Percentiles rank a stretch among this genome's conserved stretches.
phyloP scores from a whole-genome alignment of 2,888 invertebrate genomes.

The Pocota personata region DNA sequence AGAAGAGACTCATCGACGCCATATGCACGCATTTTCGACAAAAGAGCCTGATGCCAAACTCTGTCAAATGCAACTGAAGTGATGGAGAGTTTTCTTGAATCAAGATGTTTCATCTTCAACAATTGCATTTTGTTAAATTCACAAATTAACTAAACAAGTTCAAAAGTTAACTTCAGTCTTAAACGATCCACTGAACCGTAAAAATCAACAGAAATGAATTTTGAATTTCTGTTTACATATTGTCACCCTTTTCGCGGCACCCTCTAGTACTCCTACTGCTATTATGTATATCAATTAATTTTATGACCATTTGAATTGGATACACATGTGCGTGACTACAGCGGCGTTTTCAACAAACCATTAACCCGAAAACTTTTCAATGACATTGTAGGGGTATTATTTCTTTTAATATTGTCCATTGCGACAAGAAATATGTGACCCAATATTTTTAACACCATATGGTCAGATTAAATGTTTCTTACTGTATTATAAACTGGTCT shows the following conservation, averaged over 20 bases:
- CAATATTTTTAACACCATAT: constrained; percentile 46
- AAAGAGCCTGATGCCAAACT: no score
- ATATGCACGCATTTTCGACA: no score
- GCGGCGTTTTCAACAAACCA: constrained; percentile 1
- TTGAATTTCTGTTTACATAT: background rate
- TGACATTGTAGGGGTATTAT: constrained; percentile 30
- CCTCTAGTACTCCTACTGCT: background rate
- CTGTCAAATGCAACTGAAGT: no score
- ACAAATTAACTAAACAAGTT: no score
- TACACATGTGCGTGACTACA: constrained; percentile 55
- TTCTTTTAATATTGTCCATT: background rate
- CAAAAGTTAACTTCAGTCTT: background rate
- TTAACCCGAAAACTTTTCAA: constrained; percentile 42
- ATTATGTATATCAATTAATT: constrained; percentile 49
- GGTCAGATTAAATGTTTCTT: background rate
- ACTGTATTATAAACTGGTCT: background rate
- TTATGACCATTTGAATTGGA: constrained; percentile 32
- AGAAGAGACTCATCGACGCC: no score
- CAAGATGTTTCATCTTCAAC: no score
- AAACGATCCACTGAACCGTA: constrained; percentile 9
- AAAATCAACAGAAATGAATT: background rate
- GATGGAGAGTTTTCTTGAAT: no score
- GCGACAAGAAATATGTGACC: constrained; percentile 34
- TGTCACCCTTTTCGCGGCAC: background rate
- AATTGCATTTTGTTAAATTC: no score